Base-by-base conservation (phyloP, 2,113 vertebrate genomes). In the Hiodon alosoides region DNA sequence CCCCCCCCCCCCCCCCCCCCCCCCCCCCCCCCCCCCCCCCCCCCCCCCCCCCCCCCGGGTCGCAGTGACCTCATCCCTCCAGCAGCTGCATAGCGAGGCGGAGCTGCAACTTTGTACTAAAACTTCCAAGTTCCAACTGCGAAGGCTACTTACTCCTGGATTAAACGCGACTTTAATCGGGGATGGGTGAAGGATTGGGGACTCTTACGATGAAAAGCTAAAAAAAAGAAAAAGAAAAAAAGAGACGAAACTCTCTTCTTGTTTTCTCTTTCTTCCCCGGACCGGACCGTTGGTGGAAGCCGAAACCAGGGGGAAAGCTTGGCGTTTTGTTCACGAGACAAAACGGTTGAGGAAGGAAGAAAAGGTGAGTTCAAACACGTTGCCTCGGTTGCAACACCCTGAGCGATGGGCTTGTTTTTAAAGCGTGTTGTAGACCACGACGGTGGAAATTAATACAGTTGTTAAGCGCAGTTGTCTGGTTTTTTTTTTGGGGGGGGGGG, bases 1-100 rank as follows among this genome's bases (percentile, higher is more conserved):
- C n/a, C n/a, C n/a, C n/a, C n/a, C n/a, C n/a, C n/a, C n/a, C n/a
- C n/a, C n/a, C n/a, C n/a, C n/a, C n/a, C n/a, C n/a, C n/a, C n/a
- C n/a, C n/a, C n/a, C n/a, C n/a, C n/a, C n/a, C n/a, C n/a, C n/a
- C n/a, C n/a, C n/a, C n/a, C n/a, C n/a, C n/a, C n/a, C n/a, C n/a
- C n/a, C n/a, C n/a, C n/a, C n/a, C n/a, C n/a, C n/a, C n/a, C n/a
- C n/a, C n/a, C n/a, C n/a, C n/a, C 6, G 57, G 8, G 47, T 82
- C 80, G 70, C 62, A 80, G 89, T 90, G 89, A 90, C 83, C 87
- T 90, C 89, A 90, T 90, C 89, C 78, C 83, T 86, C 77, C 85
- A 84, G 87, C 65, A 87, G 81, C 89, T 90, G 89, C 87, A 87
- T 89, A 86, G 83, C 86, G 77, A 88, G 84, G 83, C 86, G 77